A percentile compares a stretch with the other conserved stretches of the same genome.
These are phyloP conservation scores for Nansenia antarctica DNA, from an alignment of 2,113 vertebrate species.

Conservation along the genomic window DNA sequence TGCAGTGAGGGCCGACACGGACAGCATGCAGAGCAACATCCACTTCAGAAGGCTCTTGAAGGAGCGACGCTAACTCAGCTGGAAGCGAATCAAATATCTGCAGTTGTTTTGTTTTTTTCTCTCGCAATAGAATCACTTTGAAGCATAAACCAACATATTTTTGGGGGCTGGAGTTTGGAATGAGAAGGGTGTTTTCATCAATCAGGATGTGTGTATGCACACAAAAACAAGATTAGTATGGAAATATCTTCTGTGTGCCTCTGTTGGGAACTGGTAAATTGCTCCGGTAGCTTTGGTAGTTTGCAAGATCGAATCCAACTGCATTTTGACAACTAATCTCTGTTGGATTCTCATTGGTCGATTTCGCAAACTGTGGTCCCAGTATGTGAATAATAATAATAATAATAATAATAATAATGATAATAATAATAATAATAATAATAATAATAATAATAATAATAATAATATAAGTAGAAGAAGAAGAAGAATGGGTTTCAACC, in stretches of 20 bases:
- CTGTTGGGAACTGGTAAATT: background rate
- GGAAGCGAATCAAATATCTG: conserved; percentile 20
- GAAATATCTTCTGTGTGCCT: background rate
- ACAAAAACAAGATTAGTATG: background rate
- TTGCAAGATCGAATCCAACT: background rate
- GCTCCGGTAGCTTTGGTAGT: background rate
- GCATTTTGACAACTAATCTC: background rate
- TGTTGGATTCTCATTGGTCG: background rate
- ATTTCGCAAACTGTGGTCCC: background rate
- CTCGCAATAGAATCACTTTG: background rate
- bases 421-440: too few relatives aligned
- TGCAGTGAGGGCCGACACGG: conserved; percentile 1
- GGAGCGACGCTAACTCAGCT: background rate
- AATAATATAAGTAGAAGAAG: too few relatives aligned
- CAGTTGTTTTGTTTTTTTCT: conserved; percentile 1
- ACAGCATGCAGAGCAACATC: background rate
- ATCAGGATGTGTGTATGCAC: background rate
- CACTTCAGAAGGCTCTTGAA: conserved; percentile 4
- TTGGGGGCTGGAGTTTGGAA: background rate
- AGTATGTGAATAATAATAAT: background rate
- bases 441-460: too few relatives aligned
- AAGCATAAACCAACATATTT: conserved; percentile 1
- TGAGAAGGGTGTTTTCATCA: background rate
- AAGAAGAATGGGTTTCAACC: background rate
- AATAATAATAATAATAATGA: background rate